phyloP scores from a whole-genome alignment of 2,888 invertebrate genomes.

The Phaonia tiefii region DNA sequence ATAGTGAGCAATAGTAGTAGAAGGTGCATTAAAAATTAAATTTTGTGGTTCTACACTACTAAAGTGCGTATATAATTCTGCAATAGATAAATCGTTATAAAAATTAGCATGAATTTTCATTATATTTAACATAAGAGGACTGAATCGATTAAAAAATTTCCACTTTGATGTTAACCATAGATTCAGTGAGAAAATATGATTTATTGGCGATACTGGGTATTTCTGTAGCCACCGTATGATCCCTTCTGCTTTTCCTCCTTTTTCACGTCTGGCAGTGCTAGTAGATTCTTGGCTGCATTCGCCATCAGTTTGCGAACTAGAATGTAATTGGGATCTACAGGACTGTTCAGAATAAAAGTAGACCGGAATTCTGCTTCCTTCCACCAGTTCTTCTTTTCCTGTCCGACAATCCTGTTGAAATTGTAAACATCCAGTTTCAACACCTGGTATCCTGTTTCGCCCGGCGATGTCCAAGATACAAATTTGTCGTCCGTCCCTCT shows the following conservation, averaged over 20 bases:
- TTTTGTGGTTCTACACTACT: slow-evolving; percentile 25
- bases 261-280: not conserved
- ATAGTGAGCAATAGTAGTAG: slow-evolving; percentile 17
- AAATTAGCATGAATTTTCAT: slow-evolving; percentile 38
- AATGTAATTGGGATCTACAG: too few relatives aligned
- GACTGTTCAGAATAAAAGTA: too few relatives aligned
- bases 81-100: slow-evolving; percentile 38
- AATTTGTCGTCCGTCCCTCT: slow-evolving; percentile 29
- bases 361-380: slow-evolving; percentile 54
- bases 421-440: slow-evolving; percentile 47
- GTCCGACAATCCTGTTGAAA: slow-evolving; percentile 15
- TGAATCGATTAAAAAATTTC: slow-evolving; percentile 44
- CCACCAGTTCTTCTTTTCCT: slow-evolving; percentile 53
- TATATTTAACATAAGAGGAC: slow-evolving; percentile 42
- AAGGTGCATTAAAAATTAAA: slow-evolving; percentile 39
- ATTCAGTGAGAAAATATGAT: slow-evolving; percentile 1
- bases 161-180: slow-evolving; percentile 39
- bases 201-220: slow-evolving; percentile 2
- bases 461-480: slow-evolving; percentile 33
- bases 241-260: slow-evolving; percentile 50
- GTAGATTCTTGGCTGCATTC: not conserved
- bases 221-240: slow-evolving; percentile 18
- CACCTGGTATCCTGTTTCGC: slow-evolving; percentile 42
- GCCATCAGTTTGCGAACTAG: not conserved
- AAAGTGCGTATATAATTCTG: slow-evolving; percentile 48